These are phyloP conservation scores for Marisa cornuarietis DNA, from an alignment of 1,140 invertebrate species.

Conservation along the genomic window DNA sequence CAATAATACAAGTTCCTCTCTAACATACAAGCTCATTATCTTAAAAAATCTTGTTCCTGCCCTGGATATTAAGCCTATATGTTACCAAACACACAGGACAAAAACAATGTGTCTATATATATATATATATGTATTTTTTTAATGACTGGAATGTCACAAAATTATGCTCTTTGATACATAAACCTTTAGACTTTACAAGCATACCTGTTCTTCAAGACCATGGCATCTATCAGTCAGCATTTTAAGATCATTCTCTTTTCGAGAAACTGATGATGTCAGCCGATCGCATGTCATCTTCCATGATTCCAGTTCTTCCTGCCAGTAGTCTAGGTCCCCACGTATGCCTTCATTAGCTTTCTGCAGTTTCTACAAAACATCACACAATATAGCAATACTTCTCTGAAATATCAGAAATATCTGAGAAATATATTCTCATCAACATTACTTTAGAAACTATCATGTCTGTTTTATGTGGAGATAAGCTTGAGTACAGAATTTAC, in stretches of 20 bases:
- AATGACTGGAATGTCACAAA: no score
- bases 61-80: no score
- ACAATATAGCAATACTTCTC: background rate
- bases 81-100: no score
- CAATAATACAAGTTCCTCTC: no score
- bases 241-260: conserved; percentile 58
- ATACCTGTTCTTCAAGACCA: conserved; percentile 51
- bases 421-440: background rate
- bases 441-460: no score
- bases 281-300: conserved; percentile 58
- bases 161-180: no score
- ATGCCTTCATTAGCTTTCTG: conserved; percentile 53
- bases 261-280: conserved; percentile 47
- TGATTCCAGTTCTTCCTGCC: conserved; percentile 50
- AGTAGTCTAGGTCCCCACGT: conserved; percentile 33
- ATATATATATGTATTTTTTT: no score
- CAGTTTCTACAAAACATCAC: conserved; percentile 46
- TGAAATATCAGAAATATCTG: background rate
- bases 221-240: conserved; percentile 48
- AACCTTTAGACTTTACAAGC: background rate
- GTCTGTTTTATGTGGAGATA: no score
- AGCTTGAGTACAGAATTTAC: no score
- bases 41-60: no score
- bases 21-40: no score
- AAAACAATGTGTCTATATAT: no score